These are phyloP conservation scores for Calameuta filiformis DNA, from an alignment of 2,888 invertebrate genomes.

Conservation along the genomic window DNA sequence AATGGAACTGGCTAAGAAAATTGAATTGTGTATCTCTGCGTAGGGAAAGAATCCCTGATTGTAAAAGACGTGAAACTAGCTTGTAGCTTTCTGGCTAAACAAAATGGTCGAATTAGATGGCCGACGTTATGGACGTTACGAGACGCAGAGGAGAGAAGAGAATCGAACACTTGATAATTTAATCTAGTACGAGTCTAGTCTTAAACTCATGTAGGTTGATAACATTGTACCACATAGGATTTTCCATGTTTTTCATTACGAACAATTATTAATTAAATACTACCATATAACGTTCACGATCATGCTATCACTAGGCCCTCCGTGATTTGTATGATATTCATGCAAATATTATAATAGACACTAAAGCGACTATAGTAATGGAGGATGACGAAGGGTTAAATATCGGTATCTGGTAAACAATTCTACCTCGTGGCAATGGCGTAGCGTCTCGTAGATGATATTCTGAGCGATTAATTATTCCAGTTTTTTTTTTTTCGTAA, in stretches of 20 bases:
- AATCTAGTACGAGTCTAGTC: background rate
- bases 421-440: slow-evolving; percentile 33
- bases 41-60: background rate
- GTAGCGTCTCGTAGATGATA: slow-evolving; percentile 23
- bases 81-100: background rate
- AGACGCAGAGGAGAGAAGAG: background rate
- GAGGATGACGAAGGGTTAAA: slow-evolving; percentile 21
- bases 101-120: background rate
- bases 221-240: background rate
- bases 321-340: slow-evolving; percentile 35
- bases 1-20: background rate
- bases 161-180: background rate
- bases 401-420: slow-evolving; percentile 27
- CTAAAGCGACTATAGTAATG: background rate
- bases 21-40: background rate
- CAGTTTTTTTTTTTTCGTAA: background rate
- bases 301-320: background rate
- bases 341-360: slow-evolving; percentile 16
- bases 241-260: slow-evolving; percentile 20
- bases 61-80: background rate
- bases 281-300: background rate
- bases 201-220: background rate
- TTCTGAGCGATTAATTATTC: background rate
- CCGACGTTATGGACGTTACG: background rate
- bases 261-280: slow-evolving; percentile 10